Base-by-base conservation (phyloP, 23 tunicate species). In the Diplosoma virens region DNA sequence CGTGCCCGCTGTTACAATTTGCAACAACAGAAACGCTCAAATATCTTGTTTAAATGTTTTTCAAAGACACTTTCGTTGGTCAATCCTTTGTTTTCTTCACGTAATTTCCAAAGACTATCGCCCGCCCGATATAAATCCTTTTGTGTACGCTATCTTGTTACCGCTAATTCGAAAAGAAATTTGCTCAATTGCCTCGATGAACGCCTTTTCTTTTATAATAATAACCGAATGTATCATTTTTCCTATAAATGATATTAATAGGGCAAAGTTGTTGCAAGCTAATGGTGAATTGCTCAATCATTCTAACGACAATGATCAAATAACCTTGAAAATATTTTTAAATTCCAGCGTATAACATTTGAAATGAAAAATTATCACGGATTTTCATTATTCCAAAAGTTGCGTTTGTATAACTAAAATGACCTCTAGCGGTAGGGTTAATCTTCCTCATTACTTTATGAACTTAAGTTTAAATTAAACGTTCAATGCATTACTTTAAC, bases 211-310 rank as follows among this genome's bases (percentile, higher is more conserved):
- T 61, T 61, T 27, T 35, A 61, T 27, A 61, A 61, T 61, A 61
- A 29, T 35, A 34, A 22, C 3, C 69, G 69, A 61, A 61, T 61
- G 69, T 61, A 61, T 61, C 69, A 22, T 61, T 61, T 61, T 61
- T 61, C 69, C 9, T 61, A 61, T 61, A 61, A 61, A 61, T 61
- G 69, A 27, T 61, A 61, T 61, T 61, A 61, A 29, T n/a, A 29
- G 69, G 69, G 69, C 69, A 61, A 61, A 27, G 69, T 61, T 61
- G n/a, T 61, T 61, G 69, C 69, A 61, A 29, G 17, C 69, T 61
- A n/a, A n/a, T n/a, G n/a, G n/a, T n/a, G n/a, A n/a, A n/a, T n/a
- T n/a, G n/a, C n/a, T n/a, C n/a, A n/a, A n/a, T n/a, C n/a, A n/a
- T n/a, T n/a, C n/a, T n/a, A n/a, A n/a, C n/a, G n/a, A n/a, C n/a